These are phyloP conservation scores for Hesperia comma DNA, from an alignment of 2,888 invertebrate species.

Conservation along the genomic window DNA sequence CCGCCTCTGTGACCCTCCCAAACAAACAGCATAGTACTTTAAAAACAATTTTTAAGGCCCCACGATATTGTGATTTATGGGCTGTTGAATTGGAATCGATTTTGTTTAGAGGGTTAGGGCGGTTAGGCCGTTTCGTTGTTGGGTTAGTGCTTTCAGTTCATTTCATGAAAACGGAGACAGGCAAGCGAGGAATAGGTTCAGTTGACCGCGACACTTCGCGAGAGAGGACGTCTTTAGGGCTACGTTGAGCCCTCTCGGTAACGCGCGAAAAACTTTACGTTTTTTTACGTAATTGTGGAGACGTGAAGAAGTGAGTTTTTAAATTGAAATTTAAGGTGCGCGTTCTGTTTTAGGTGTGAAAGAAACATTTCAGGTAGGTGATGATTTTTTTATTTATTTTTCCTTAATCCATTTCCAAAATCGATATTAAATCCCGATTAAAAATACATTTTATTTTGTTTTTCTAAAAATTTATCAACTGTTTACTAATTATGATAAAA, in stretches of 20 bases:
- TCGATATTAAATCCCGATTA: too few relatives aligned
- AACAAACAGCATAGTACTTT: conserved; percentile 81
- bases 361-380: conserved; percentile 12
- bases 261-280: conserved; percentile 73
- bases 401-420: too few relatives aligned
- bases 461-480: too few relatives aligned
- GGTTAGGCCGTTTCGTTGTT: conserved; percentile 55
- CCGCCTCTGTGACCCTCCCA: conserved; percentile 83
- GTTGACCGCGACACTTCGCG: conserved; percentile 81
- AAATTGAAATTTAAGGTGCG: conserved; percentile 1
- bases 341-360: neutral
- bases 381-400: neutral
- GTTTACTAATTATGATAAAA: too few relatives aligned
- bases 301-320: conserved; percentile 8
- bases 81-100: conserved; percentile 28
- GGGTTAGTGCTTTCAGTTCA: conserved; percentile 70
- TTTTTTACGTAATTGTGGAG: conserved; percentile 10
- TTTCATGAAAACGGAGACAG: conserved; percentile 79
- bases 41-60: conserved; percentile 66
- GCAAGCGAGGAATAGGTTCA: conserved; percentile 65
- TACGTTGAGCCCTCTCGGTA: conserved; percentile 41
- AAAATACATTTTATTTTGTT: too few relatives aligned
- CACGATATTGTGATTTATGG: conserved; percentile 39
- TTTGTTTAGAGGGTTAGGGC: conserved; percentile 37
- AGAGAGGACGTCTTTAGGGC: conserved; percentile 55